Base-by-base conservation (phyloP, 2,113 vertebrate genomes). In the Heterochromis multidens region DNA sequence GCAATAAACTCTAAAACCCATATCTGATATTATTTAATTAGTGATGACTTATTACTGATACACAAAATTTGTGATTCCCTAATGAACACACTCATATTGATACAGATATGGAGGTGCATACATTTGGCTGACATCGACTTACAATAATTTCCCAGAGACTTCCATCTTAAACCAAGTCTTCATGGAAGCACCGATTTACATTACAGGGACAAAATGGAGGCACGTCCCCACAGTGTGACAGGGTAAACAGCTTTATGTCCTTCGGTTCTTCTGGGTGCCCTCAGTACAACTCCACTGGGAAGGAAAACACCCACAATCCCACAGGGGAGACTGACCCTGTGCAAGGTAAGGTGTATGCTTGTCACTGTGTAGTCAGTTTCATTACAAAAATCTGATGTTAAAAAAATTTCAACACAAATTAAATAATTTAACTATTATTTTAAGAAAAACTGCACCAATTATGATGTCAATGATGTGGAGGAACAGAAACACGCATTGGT, bases 391-490 rank as follows among this genome's bases (percentile, higher is more conserved):
- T 33, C 31, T 33, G 7, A 3, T 40, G 9, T 40, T 9, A 10
- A 6, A 40, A 40, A 40, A 9, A 40, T 40, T 3, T 40, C 37
- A 37, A 37, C 3, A 37, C 9, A 40, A 40, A 40, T 40, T 40
- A 10, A 12, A 12, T 43, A 43, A 35, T 6, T 35, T 35, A 35
- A 35, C 33, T 5, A 35, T 35, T 35, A 35, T 35, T 35, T 35
- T 35, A 35, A 35, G 33, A 35, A 35, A 63, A 63, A 63, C 10
- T 35, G 33, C 61, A 63, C 35, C 62, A 25, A 43, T 7, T n/a
- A 7, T 0, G 40, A 16, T 1, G 0, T n/a, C 40, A 1, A 5
- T 60, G 58, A 31, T 29, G 12, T 40, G 12, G 35, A 23, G 0
- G n/a, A 0, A 23, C 21, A 65, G 62, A 65, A 40, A 65, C 7